Percentiles rank a stretch among this genome's conserved stretches.
Conservation (phyloP, 2,888 invertebrate genomes). For the Limenitis camilla region DNA sequence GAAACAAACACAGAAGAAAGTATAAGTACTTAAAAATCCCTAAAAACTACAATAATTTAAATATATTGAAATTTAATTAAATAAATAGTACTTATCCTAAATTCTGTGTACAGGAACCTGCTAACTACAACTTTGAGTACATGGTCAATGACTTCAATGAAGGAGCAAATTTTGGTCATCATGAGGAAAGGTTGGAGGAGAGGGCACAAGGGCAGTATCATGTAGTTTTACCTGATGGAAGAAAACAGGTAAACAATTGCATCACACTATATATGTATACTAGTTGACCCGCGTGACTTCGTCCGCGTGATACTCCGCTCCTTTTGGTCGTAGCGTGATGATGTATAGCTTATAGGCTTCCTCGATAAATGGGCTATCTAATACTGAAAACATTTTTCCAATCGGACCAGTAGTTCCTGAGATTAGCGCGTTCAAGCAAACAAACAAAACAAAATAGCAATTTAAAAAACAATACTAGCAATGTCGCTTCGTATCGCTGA, state of each 20-base stretch:
- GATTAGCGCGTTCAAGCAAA: too few species aligned
- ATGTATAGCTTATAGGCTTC: too few species aligned
- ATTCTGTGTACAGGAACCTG: constrained; percentile 71
- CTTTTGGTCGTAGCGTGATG: too few species aligned
- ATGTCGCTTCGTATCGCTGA: too few species aligned
- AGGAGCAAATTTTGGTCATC: constrained; percentile 78
- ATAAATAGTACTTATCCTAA: constrained; percentile 37
- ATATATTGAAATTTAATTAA: background rate
- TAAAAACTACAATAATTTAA: background rate
- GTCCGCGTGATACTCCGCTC: too few species aligned
- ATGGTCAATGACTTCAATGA: constrained; percentile 77
- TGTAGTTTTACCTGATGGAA: constrained; percentile 79
- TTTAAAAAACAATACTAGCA: too few species aligned
- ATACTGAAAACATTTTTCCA: too few species aligned
- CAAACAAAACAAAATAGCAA: too few species aligned
- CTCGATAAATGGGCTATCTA: too few species aligned
- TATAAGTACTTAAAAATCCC: constrained; percentile 22
- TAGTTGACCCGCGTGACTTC: too few species aligned
- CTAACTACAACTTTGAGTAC: constrained; percentile 79
- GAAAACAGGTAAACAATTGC: constrained; percentile 64
- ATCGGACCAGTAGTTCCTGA: too few species aligned
- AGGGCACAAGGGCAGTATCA: constrained; percentile 77
- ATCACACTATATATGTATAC: too few species aligned
- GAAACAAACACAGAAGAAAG: constrained; percentile 22
- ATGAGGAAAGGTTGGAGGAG: constrained; percentile 76